A percentile compares a stretch with the other conserved stretches of the same genome.
These are phyloP conservation scores for Hoplostethus atlanticus DNA, from an alignment of 2,797 vertebrate species.

Conservation along the genomic window DNA sequence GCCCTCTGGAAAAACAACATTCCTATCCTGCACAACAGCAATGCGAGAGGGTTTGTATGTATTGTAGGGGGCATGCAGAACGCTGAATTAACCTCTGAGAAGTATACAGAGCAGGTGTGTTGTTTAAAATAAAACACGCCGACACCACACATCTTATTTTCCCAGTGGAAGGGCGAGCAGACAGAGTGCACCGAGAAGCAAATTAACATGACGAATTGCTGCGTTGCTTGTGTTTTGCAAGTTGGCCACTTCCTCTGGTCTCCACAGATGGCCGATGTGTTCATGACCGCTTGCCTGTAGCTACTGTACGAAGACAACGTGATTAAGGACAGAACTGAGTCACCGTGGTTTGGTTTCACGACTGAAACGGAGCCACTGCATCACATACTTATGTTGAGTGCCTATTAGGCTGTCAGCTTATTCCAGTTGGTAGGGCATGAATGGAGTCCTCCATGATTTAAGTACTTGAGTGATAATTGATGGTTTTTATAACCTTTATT, in stretches of 20 bases:
- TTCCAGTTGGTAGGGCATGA: constrained; percentile 23
- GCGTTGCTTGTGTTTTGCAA: constrained; percentile 55
- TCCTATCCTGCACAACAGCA: not conserved
- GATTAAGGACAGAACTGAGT: constrained; percentile 45
- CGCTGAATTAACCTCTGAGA: not conserved
- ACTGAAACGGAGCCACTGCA: constrained; percentile 39
- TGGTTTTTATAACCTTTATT: not conserved
- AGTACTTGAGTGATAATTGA: not conserved
- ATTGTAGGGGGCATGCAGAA: not conserved
- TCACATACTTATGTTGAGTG: constrained; percentile 28
- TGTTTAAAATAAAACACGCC: constrained; percentile 69
- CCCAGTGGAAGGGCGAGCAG: constrained; percentile 12
- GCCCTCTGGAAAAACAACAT: too few relatives aligned
- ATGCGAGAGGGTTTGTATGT: not conserved
- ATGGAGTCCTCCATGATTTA: not conserved
- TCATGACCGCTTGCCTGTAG: constrained; percentile 42
- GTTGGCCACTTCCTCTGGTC: constrained; percentile 49
- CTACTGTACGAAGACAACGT: constrained; percentile 42
- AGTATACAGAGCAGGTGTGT: constrained; percentile 55
- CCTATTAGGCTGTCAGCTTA: constrained; percentile 32
- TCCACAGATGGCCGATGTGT: constrained; percentile 61
- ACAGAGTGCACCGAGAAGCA: constrained; percentile 53
- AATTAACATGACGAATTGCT: constrained; percentile 63
- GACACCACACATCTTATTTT: constrained; percentile 40
- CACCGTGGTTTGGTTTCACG: constrained; percentile 48